These are phyloP conservation scores for Diceros bicornis DNA, from an alignment of 2,797 vertebrate genomes.

Conservation along the genomic window DNA sequence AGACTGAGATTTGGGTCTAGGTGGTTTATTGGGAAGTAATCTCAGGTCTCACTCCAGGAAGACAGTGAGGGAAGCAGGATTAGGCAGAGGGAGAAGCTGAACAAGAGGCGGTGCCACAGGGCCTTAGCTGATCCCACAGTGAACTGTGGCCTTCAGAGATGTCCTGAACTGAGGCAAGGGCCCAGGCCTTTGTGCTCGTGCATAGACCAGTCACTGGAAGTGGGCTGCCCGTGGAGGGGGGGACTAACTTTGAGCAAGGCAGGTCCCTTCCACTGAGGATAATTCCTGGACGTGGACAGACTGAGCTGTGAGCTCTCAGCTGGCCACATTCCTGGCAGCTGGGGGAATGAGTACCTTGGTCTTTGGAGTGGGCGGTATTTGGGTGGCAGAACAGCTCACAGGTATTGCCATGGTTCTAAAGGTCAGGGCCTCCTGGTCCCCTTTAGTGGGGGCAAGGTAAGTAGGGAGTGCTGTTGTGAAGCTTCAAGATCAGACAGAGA, in stretches of 20 bases:
- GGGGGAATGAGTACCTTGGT: not conserved
- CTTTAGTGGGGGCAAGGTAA: not conserved
- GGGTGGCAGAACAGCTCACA: not conserved
- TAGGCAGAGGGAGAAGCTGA: not conserved
- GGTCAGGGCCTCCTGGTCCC: not conserved
- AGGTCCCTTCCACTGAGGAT: not conserved
- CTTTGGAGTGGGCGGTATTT: not conserved
- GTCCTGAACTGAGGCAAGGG: not conserved
- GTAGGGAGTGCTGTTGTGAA: not conserved
- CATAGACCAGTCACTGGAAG: not conserved
- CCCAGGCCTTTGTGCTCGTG: not conserved
- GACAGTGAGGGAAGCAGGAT: not conserved
- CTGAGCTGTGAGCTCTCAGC: not conserved
- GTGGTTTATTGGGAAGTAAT: not conserved
- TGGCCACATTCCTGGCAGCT: not conserved
- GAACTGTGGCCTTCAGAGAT: not conserved
- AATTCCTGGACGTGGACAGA: not conserved
- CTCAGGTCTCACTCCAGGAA: not conserved
- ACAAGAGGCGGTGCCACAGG: not conserved
- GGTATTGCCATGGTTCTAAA: not conserved
- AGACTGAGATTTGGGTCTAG: not conserved
- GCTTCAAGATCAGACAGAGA: not conserved
- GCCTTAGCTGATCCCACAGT: not conserved
- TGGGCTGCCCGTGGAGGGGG: not conserved
- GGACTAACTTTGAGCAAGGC: not conserved